Percentiles rank a stretch among this genome's conserved stretches.
Conservation (phyloP, 2,797 vertebrate species). For the Gambusia yucatana region DNA sequence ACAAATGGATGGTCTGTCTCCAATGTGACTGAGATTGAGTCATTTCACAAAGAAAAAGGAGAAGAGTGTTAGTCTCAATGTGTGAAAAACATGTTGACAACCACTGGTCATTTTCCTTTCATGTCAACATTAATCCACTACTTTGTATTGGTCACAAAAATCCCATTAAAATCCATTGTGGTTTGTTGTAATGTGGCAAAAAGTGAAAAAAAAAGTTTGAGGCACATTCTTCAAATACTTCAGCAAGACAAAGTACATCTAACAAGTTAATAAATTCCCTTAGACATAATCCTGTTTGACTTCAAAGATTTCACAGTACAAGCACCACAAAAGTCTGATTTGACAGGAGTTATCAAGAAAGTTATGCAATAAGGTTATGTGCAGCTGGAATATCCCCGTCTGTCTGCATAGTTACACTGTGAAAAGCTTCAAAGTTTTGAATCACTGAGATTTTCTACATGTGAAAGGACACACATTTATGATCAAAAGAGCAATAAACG, state of each 20-base stretch:
- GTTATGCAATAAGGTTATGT: not conserved
- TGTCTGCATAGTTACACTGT: slow-evolving; percentile 5
- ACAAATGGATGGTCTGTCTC: not conserved
- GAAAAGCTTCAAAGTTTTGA: not conserved
- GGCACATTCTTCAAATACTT: not conserved
- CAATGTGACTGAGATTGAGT: not conserved
- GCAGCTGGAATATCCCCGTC: not conserved
- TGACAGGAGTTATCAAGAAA: not conserved
- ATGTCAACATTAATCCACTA: not conserved
- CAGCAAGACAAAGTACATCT: not conserved
- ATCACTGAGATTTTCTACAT: not conserved
- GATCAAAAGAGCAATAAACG: not conserved
- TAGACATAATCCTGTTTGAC: not conserved
- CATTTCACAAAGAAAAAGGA: not conserved
- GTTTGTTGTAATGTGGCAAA: slow-evolving; percentile 1
- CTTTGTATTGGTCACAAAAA: not conserved
- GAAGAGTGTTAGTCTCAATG: not conserved
- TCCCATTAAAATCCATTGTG: not conserved
- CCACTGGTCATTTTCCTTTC: not conserved
- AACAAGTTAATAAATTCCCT: not conserved
- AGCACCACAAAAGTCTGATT: not conserved
- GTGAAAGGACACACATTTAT: not conserved
- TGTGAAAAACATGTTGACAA: not conserved
- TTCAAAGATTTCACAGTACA: not conserved
- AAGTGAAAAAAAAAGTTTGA: not conserved